These are phyloP conservation scores for Caradrina clavipalpis DNA, from an alignment of 2,888 invertebrate species.

Conservation along the genomic window DNA sequence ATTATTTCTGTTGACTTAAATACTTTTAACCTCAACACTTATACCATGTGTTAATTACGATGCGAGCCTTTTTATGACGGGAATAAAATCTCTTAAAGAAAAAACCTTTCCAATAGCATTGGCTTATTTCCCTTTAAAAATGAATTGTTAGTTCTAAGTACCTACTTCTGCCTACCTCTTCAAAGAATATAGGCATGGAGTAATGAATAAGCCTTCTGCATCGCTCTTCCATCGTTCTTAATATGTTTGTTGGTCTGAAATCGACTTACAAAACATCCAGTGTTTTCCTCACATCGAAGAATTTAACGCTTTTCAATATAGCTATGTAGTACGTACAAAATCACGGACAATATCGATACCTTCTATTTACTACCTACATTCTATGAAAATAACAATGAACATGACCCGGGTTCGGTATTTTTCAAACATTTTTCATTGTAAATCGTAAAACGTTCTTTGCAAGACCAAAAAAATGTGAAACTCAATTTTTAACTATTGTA, in stretches of 20 bases:
- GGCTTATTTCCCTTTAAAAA: not conserved
- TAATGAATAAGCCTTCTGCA: not conserved
- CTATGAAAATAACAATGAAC: too few relatives aligned
- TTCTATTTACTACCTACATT: too few relatives aligned
- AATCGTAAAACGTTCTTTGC: not conserved
- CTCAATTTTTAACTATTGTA: constrained; percentile 6
- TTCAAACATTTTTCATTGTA: constrained; percentile 18
- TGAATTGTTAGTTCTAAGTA: not conserved
- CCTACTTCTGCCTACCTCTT: not conserved
- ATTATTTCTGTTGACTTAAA: too few relatives aligned
- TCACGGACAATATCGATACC: too few relatives aligned
- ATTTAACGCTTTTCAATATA: not conserved
- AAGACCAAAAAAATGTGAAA: constrained; percentile 8
- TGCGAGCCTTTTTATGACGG: too few relatives aligned
- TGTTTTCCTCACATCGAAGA: not conserved
- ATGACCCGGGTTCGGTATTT: too few relatives aligned
- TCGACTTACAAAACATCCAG: constrained; percentile 21
- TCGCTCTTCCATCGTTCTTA: constrained; percentile 2
- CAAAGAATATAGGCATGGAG: not conserved
- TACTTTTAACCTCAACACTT: too few relatives aligned
- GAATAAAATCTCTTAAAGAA: too few relatives aligned
- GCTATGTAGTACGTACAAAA: too few relatives aligned
- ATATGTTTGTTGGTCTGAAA: constrained; percentile 20
- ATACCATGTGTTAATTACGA: too few relatives aligned
- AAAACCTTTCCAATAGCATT: not conserved